A percentile compares a stretch with the other conserved stretches of the same genome.
Evolutionary conservation across 2,888 invertebrate genomes (phyloP).

Genomic region (Pseudoips prasinana): DNA sequence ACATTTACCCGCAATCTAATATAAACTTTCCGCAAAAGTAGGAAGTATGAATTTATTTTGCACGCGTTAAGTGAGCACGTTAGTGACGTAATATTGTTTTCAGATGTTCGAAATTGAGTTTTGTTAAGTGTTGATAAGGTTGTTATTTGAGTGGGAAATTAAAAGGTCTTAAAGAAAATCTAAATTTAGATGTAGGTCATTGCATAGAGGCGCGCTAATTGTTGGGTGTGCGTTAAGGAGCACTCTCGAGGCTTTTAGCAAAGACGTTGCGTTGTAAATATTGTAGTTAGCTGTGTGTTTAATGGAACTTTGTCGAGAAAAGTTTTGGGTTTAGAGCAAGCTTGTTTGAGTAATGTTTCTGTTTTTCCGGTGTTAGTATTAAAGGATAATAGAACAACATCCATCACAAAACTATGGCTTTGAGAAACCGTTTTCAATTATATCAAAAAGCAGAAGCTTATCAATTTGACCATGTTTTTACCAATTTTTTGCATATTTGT

Average conservation of each 20-base stretch:
- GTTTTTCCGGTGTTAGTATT: no score
- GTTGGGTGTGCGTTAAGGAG: constrained; percentile 49
- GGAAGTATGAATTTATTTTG: constrained; percentile 29
- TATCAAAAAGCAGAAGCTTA: no score
- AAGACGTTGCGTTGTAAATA: constrained; percentile 31
- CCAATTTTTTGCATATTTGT: no score
- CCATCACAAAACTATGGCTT: no score
- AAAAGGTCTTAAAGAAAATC: constrained; percentile 30
- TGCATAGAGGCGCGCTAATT: constrained; percentile 49
- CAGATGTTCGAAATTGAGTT: constrained; percentile 6
- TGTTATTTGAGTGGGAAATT: constrained; percentile 1
- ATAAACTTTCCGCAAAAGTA: constrained; percentile 17
- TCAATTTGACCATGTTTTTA: no score
- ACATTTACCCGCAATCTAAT: constrained; percentile 17
- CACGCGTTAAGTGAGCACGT: constrained; percentile 4
- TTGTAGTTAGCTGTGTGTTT: constrained; percentile 27
- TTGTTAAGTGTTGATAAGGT: neutral
- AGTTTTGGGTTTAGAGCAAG: constrained; percentile 14
- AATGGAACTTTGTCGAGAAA: constrained; percentile 11
- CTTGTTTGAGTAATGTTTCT: constrained; percentile 13
- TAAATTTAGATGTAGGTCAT: constrained; percentile 54
- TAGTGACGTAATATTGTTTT: constrained; percentile 17
- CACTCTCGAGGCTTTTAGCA: constrained; percentile 40
- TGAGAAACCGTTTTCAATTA: no score
- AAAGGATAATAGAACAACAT: no score